Percentiles rank a stretch among this genome's conserved stretches.
Evolutionary conservation across 2,113 vertebrate genomes (phyloP).

Genomic region (Carassius carassius): DNA sequence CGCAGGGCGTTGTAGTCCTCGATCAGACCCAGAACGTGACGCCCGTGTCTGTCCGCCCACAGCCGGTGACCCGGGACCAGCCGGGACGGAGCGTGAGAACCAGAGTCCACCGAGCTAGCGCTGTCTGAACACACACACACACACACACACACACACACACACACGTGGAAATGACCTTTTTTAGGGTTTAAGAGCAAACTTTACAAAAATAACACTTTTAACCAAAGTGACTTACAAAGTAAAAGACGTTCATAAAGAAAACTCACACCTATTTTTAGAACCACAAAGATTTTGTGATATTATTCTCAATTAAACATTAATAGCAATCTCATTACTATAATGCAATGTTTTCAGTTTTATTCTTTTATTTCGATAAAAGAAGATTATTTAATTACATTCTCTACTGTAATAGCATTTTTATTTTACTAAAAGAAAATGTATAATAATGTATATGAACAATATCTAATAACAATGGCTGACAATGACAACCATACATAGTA

Average conservation of each 20-base stretch:
- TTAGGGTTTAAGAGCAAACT: background rate
- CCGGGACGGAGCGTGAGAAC: constrained; percentile 63
- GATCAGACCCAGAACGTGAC: constrained; percentile 82
- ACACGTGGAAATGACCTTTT: background rate
- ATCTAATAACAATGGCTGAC: no score
- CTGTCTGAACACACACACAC: constrained; percentile 65
- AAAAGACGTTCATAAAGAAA: no score
- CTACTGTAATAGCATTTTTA: background rate
- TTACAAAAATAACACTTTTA: background rate
- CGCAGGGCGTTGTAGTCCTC: constrained; percentile 87
- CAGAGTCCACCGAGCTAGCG: constrained; percentile 69
- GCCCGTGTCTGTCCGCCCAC: constrained; percentile 83
- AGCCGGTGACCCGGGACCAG: constrained; percentile 77
- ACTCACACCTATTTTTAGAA: background rate
- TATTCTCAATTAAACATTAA: background rate
- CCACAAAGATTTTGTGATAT: background rate
- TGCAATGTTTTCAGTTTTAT: background rate
- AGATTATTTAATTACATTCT: no score
- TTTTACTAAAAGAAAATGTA: background rate
- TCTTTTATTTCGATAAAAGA: no score
- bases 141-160: constrained; percentile 33
- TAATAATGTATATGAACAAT: no score
- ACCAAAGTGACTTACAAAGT: no score
- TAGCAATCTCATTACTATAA: no score
- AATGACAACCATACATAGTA: no score